Conservation (phyloP, 2,797 vertebrate species). For the Catostomus latipinnis region DNA sequence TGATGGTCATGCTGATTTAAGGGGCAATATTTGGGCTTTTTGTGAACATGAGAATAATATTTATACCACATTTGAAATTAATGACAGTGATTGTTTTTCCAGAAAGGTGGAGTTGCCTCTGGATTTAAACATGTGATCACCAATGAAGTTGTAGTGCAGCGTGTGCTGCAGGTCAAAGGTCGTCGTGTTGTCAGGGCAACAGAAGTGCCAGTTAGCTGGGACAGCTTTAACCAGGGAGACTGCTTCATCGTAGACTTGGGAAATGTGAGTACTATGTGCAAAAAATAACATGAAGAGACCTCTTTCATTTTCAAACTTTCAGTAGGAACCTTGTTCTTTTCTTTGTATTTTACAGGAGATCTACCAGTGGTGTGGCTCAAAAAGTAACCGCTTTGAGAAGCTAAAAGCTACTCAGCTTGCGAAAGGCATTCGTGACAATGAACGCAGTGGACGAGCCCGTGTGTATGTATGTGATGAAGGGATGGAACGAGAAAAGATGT, state of each 20-base stretch:
- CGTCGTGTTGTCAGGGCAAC: slow-evolving; percentile 84
- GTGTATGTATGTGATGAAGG: slow-evolving; percentile 91
- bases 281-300: not conserved
- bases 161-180: slow-evolving; percentile 94
- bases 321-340: not conserved
- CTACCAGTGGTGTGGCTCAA: slow-evolving; percentile 94
- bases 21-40: no score
- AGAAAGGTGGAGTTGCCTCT: slow-evolving; percentile 95
- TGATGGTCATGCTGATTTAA: no score
- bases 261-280: slow-evolving; percentile 75
- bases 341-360: slow-evolving; percentile 82
- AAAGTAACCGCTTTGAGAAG: slow-evolving; percentile 89
- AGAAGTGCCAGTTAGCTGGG: slow-evolving; percentile 93
- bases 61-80: not conserved
- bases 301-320: not conserved
- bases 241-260: slow-evolving; percentile 98
- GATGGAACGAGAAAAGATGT: slow-evolving; percentile 86
- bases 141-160: slow-evolving; percentile 90
- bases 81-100: slow-evolving; percentile 31
- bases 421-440: slow-evolving; percentile 94
- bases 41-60: no score
- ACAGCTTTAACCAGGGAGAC: slow-evolving; percentile 96
- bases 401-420: slow-evolving; percentile 92
- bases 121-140: slow-evolving; percentile 96
- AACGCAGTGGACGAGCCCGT: slow-evolving; percentile 88